Evolutionary conservation across 2,113 vertebrate species (phyloP), one percentile per base, ranked within the genome.

Genomic region (Sceloporus tristichus): DNA sequence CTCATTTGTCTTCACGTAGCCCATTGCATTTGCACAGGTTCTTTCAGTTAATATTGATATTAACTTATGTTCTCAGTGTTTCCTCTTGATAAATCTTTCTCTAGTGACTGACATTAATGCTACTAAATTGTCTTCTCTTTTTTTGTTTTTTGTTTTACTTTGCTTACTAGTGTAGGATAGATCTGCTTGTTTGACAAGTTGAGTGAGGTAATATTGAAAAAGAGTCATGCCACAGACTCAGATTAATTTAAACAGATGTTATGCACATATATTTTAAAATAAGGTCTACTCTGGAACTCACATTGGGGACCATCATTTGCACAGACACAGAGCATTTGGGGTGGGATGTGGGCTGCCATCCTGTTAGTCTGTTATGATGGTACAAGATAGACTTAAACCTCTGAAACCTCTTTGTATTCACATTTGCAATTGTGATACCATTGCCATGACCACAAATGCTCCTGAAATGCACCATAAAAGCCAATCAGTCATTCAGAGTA

Each of bases 31-130:
- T 34, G 68, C 38, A 90, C 89, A 77, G 78, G 83, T 89, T 89
- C 93, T 91, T 92, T 91, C 91, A 71, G 29, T 87, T 92, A 94
- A 79, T 1, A 3, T 2, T 79, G 80, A 38, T 80, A 83, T 62
- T 62, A 91, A 82, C 73, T 90, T 68, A 29, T 68, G 74, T 78
- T 80, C 38, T 56, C 85, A 91, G 84, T 23, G 27, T 59, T 94
- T 80, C 84, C 78, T 79, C 88, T 59, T 85, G 83, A 90, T 88
- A 83, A 59, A 7, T 53, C 18, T 85, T 93, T 78, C 77, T 90
- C 81, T n/a, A 27, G 68, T 77, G 80, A 85, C 85, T 84, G 78
- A 40, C 16, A 19, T 62, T 81, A 42, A 65, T 68, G 73, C 40
- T 19, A 59, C 84, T 92, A 53, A 77, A 25, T 85, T 34, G 48